Conservation (phyloP, 2,888 invertebrate genomes). For the Ypsolopha sequella region DNA sequence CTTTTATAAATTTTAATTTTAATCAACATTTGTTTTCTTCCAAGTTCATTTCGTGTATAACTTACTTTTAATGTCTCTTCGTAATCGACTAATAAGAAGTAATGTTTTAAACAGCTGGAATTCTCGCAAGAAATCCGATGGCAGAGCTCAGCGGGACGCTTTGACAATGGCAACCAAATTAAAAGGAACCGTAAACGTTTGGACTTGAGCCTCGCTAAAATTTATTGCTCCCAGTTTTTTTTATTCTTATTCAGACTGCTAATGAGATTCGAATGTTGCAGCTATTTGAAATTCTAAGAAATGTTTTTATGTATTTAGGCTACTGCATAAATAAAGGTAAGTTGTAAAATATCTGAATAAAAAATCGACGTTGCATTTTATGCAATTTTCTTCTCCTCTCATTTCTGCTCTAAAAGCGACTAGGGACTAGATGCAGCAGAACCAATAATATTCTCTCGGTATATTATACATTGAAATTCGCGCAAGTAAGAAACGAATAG, state of each 20-base stretch:
- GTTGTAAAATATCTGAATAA: background rate
- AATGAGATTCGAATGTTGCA: slow-evolving; percentile 66
- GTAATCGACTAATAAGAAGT: slow-evolving; percentile 62
- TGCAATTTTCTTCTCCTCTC: background rate
- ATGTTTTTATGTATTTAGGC: background rate
- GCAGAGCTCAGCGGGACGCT: slow-evolving; percentile 59
- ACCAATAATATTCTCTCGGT: slow-evolving; percentile 31
- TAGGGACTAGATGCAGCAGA: slow-evolving; percentile 8
- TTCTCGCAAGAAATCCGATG: slow-evolving; percentile 57
- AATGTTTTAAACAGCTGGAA: slow-evolving; percentile 64
- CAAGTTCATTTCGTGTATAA: background rate
- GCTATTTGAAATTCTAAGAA: slow-evolving; percentile 24
- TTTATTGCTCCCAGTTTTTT: slow-evolving; percentile 55
- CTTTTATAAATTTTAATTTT: no score
- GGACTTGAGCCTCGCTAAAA: slow-evolving; percentile 66
- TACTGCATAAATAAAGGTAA: background rate
- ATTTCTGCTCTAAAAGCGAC: background rate
- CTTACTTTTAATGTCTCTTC: slow-evolving; percentile 35
- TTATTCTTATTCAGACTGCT: slow-evolving; percentile 60
- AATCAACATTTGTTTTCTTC: no score
- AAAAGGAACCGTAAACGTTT: slow-evolving; percentile 68
- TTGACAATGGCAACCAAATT: slow-evolving; percentile 68
- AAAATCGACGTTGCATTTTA: background rate
- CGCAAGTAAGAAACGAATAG: slow-evolving; percentile 37
- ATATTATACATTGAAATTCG: slow-evolving; percentile 35